Evolutionary conservation across 2,888 invertebrate genomes (phyloP), one percentile per base, ranked within the genome.

Genomic region (Sphaerophoria taeniata): DNA sequence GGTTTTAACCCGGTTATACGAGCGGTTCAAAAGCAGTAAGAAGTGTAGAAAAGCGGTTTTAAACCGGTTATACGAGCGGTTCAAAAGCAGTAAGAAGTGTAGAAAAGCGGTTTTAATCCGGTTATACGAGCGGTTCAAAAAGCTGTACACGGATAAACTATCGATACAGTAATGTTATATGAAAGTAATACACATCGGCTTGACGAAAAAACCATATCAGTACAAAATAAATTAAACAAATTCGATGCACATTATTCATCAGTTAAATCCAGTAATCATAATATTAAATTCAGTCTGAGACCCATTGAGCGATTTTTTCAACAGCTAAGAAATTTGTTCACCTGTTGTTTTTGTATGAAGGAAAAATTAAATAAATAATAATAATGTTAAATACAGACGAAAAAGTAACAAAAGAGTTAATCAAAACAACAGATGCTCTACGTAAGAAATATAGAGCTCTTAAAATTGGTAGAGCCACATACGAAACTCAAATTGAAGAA

Each of bases 371-470:
- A 6, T 12, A 4, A 49, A 16, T 12, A 4, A 49, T 14, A 24
- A 24, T 4, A 9, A 51, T 51, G 24, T 7, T 51, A 7, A 51
- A 51, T 9, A 31, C 9, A 55, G n/a, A 55, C 33, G n/a, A 33
- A 55, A 34, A 34, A 12, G 12, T 55, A 55, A 55, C 55, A 33
- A 12, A 55, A 55, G 55, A 55, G 6, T 9, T 36, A 7, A 36
- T 34, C 16, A 56, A 34, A 34, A 56, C 36, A 3, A 56, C 36
- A 6, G 14, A 56, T 7, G 56, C 56, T 56, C 14, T 39, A 39
- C 39, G 58, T 16, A 58, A 39, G 58, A 58, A 58, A 58, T 58
- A 39, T 6, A 58, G 24, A 39, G 39, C 58, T 39, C 16, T 58
- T 7, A 58, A 39, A 12, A 24, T 7, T 6, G 34, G 7, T 11